Percentiles rank a stretch among this genome's conserved stretches.
These are phyloP conservation scores for Percopsis omiscomaycus DNA, from an alignment of 2,797 vertebrate species.

Conservation along the genomic window DNA sequence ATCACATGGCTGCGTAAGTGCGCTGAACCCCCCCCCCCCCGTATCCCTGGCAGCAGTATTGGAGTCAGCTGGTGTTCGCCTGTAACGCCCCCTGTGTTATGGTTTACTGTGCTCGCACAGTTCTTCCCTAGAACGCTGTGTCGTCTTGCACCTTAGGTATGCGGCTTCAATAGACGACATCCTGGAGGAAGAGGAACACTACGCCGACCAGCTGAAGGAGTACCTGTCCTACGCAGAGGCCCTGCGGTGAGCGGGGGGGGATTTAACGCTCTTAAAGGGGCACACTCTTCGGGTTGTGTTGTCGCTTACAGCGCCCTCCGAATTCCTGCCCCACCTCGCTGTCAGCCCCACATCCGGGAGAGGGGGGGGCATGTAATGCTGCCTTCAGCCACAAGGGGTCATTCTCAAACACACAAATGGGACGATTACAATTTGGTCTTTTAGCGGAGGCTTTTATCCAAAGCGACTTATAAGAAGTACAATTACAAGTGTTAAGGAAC, in stretches of 20 bases:
- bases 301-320: neutral
- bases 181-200: constrained; percentile 95
- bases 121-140: neutral
- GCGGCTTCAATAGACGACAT: constrained; percentile 96
- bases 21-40: neutral
- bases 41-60: neutral
- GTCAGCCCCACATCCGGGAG: no score
- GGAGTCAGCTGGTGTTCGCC: no score
- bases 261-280: neutral
- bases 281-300: neutral
- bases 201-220: constrained; percentile 95
- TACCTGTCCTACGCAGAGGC: constrained; percentile 97
- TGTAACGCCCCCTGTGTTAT: no score
- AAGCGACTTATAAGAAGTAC: no score
- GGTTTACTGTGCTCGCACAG: no score
- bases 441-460: no score
- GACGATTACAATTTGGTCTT: no score
- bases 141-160: constrained; percentile 73
- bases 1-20: constrained; percentile 94
- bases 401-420: no score
- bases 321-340: no score
- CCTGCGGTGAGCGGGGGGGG: constrained; percentile 76
- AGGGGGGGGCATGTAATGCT: no score
- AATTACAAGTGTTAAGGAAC: no score
- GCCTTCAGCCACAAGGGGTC: no score